A percentile compares a stretch with the other conserved stretches of the same genome.
Conservation (phyloP, 23 tunicate genomes). For the Trididemnum miniatum region DNA sequence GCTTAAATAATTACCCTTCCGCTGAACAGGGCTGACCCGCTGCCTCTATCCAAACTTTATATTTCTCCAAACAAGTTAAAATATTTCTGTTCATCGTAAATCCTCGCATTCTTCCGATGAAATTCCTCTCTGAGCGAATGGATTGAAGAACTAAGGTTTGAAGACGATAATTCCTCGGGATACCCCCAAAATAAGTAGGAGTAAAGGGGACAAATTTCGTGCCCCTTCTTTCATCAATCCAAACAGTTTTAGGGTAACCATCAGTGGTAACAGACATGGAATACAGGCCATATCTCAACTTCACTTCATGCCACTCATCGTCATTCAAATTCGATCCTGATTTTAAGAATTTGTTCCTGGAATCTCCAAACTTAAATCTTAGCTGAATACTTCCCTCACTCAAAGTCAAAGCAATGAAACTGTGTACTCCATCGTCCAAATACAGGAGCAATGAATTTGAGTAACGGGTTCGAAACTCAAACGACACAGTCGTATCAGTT, state of each 20-base stretch:
- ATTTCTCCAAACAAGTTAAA: not conserved
- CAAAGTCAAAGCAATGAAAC: conserved; percentile 37
- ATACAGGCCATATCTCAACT: conserved; percentile 13
- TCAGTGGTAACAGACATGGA: conserved; percentile 45
- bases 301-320: conserved; percentile 54
- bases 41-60: not conserved
- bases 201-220: conserved; percentile 3
- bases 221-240: not conserved
- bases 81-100: conserved; percentile 37
- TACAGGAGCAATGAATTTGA: conserved; percentile 42
- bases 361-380: conserved; percentile 52
- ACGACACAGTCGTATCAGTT: conserved; percentile 10
- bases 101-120: conserved; percentile 47
- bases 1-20: not conserved
- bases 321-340: conserved; percentile 45
- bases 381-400: conserved; percentile 11
- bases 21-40: not conserved
- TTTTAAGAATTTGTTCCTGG: conserved; percentile 1
- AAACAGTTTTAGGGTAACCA: not conserved
- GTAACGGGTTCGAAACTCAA: conserved; percentile 44
- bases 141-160: conserved; percentile 33
- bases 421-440: conserved; percentile 49
- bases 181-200: conserved; percentile 41
- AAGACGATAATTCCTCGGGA: conserved; percentile 26
- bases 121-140: conserved; percentile 21